These are phyloP conservation scores for Sciaenops ocellatus DNA, from an alignment of 2,797 vertebrate species.

Conservation along the genomic window DNA sequence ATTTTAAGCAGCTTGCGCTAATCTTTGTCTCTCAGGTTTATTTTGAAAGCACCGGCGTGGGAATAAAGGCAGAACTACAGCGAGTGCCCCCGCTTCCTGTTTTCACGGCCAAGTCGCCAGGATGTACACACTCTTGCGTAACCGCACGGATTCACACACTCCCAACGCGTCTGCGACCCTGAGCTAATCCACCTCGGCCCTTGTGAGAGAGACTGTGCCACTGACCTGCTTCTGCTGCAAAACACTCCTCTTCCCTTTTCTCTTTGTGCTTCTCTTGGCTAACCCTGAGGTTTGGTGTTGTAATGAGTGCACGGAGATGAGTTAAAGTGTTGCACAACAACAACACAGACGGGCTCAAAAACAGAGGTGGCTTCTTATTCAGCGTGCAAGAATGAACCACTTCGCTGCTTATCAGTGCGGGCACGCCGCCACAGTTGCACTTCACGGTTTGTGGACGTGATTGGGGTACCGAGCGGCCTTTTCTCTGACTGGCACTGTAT, in stretches of 20 bases:
- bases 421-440: slow-evolving; percentile 62
- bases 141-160: slow-evolving; percentile 6
- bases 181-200: slow-evolving; percentile 60
- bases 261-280: background rate
- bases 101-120: slow-evolving; percentile 27
- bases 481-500: slow-evolving; percentile 47
- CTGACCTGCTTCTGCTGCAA: slow-evolving; percentile 61
- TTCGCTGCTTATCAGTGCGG: slow-evolving; percentile 62
- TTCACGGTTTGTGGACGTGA: slow-evolving; percentile 67
- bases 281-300: slow-evolving; percentile 25
- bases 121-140: slow-evolving; percentile 48
- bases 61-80: slow-evolving; percentile 66
- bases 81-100: slow-evolving; percentile 52
- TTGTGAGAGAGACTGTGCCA: slow-evolving; percentile 55
- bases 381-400: slow-evolving; percentile 40
- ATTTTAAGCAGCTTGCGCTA: slow-evolving; percentile 81
- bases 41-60: slow-evolving; percentile 71
- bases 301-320: slow-evolving; percentile 19
- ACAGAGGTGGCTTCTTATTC: slow-evolving; percentile 36
- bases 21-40: slow-evolving; percentile 81
- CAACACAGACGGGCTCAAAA: slow-evolving; percentile 2
- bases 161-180: slow-evolving; percentile 18
- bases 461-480: slow-evolving; percentile 51
- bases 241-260: background rate
- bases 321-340: slow-evolving; percentile 41